phyloP scores from a whole-genome alignment of 1,140 invertebrate species.

The Aphelenchoides besseyi region DNA sequence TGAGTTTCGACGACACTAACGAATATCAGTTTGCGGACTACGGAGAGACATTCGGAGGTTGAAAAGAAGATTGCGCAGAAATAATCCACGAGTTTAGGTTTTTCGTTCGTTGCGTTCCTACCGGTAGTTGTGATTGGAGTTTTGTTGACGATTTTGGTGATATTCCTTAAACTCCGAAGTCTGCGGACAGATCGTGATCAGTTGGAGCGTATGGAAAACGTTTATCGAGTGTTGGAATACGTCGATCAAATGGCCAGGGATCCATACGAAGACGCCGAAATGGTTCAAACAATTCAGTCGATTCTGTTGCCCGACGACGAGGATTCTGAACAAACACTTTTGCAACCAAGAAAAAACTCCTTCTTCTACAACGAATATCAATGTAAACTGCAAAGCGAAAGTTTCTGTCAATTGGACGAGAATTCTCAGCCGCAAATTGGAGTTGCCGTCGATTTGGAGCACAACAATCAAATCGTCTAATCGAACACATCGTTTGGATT shows the following conservation, averaged over 20 bases:
- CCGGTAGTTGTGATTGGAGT: neutral
- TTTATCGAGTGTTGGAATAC: neutral
- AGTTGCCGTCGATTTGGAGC: neutral
- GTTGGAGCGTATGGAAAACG: neutral
- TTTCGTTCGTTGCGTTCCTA: slow-evolving; percentile 3
- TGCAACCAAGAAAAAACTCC: neutral
- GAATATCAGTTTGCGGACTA: slow-evolving; percentile 6
- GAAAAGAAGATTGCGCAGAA: neutral
- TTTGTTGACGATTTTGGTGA: neutral
- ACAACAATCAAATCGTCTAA: neutral
- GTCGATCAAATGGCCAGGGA: neutral
- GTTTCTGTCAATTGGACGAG: neutral
- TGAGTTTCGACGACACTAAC: neutral
- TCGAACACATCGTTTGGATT: too few relatives aligned
- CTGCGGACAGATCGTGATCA: neutral
- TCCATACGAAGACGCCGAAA: neutral
- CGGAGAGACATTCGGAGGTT: neutral
- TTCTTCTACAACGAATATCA: neutral
- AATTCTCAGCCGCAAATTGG: neutral
- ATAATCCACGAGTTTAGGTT: neutral
- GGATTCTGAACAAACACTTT: neutral
- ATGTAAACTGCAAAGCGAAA: neutral
- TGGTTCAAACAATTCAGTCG: neutral
- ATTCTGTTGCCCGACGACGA: neutral
- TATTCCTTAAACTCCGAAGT: slow-evolving; percentile 1